Base-by-base conservation (phyloP, 23 tunicate genomes). In the Trididemnum miniatum region DNA sequence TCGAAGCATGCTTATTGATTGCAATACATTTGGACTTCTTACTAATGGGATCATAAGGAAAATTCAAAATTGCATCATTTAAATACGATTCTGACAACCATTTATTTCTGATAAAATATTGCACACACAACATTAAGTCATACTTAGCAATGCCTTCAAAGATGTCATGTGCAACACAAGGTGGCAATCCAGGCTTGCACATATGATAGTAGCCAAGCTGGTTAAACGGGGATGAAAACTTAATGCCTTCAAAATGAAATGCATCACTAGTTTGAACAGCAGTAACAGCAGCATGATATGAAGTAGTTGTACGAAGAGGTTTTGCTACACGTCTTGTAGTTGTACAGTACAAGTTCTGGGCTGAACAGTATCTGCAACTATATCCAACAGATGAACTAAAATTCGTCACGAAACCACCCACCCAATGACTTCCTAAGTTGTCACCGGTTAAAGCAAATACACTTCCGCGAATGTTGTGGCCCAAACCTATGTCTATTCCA, bases 321-420 rank as follows among this genome's bases (percentile, higher is more conserved):
- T 27, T 57, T 78, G 29, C 35, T 4, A 18, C 29, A 26, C 1
- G 44, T 22, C 18, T 5, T 3, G 37, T 27, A n/a, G 26, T 7
- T 2, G 5, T 26, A 51, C 54, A 78, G 7, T 78, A 35, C 3
- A 4, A 31, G 5, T 22, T 28, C 7, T 32, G 81, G 9, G 37
- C 28, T 15, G 29, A 24, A 29, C 88, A 84, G 32, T 65, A 86
- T 28, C 90, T 32, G 50, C 90, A 86, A 28, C 66, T 4, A 57
- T 57, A 72, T 7, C 20, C 32, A 20, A 26, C 34, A 5, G 71
- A 34, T 1, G 82, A 15, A 85, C 86, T 87, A 37, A 87, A 87
- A 60, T 71, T 81, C 0, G 71, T 82, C n/a, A 72, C 37, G 52
- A 82, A 87, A n/a, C 91, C 91, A 28, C 91, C 91, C 25, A 87